phyloP scores from a whole-genome alignment of 2,797 vertebrate genomes.

The Catharus ustulatus region DNA sequence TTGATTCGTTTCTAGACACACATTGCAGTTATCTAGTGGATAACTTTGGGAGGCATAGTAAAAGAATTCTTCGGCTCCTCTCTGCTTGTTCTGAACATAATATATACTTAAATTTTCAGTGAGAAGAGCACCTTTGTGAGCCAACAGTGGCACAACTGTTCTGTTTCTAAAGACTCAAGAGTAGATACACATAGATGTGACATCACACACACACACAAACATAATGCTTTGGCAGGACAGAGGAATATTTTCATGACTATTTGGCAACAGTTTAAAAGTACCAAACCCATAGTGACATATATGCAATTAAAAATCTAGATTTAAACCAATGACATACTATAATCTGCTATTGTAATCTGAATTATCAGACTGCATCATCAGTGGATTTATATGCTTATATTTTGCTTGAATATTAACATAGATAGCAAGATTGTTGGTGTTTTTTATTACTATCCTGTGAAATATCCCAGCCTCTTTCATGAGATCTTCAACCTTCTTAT shows the following conservation, averaged over 20 bases:
- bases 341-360: slow-evolving; percentile 49
- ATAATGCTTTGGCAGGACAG: neutral
- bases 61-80: neutral
- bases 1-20: neutral
- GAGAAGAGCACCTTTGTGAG: neutral
- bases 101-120: neutral
- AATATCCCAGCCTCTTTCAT: slow-evolving; percentile 62
- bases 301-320: neutral
- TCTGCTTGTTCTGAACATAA: neutral
- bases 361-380: neutral
- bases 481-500: slow-evolving; percentile 74
- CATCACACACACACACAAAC: neutral
- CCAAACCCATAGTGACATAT: neutral
- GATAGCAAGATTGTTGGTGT: neutral
- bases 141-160: neutral
- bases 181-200: neutral
- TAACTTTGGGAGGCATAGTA: neutral
- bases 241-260: neutral
- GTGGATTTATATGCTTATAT: slow-evolving; percentile 73
- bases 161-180: neutral
- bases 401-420: slow-evolving; percentile 68
- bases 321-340: slow-evolving; percentile 7
- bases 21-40: neutral
- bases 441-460: slow-evolving; percentile 67
- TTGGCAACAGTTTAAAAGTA: neutral